Conservation (phyloP, 2,888 invertebrate species). For the Microctonus hyperodae region DNA sequence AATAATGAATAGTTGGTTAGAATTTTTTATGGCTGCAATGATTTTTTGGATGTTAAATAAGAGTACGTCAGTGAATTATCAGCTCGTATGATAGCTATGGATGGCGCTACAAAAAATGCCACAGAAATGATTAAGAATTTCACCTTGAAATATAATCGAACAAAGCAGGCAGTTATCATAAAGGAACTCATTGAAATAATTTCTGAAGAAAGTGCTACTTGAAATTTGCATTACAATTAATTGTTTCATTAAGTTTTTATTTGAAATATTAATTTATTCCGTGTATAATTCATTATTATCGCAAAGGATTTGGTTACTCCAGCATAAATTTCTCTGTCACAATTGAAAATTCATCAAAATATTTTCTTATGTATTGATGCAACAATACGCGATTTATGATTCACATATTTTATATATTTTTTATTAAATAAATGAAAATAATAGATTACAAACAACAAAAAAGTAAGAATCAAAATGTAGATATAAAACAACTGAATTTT, state of each 20-base stretch:
- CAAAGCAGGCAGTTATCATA: constrained; percentile 95
- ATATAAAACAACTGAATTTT: no score
- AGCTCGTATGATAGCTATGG: constrained; percentile 99
- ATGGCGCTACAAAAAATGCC: constrained; percentile 99
- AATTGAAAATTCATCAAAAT: neutral
- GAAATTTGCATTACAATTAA: neutral
- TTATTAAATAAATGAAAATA: neutral
- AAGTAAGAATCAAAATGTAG: no score
- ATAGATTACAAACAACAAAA: neutral
- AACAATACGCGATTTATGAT: neutral
- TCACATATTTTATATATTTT: neutral
- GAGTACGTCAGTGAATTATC: constrained; percentile 97
- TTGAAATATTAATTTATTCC: neutral
- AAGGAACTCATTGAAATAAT: constrained; percentile 90
- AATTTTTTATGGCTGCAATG: constrained; percentile 92
- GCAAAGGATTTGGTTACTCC: no score
- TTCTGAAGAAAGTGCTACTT: constrained; percentile 79
- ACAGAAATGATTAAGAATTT: constrained; percentile 99
- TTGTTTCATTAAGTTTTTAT: no score
- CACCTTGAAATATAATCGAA: constrained; percentile 96
- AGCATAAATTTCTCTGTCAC: neutral
- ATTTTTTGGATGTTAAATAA: constrained; percentile 97
- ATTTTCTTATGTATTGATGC: neutral
- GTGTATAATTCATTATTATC: neutral
- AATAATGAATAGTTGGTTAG: constrained; percentile 92